phyloP scores from a whole-genome alignment of 1,140 invertebrate genomes.

The Solenopsis invicta region DNA sequence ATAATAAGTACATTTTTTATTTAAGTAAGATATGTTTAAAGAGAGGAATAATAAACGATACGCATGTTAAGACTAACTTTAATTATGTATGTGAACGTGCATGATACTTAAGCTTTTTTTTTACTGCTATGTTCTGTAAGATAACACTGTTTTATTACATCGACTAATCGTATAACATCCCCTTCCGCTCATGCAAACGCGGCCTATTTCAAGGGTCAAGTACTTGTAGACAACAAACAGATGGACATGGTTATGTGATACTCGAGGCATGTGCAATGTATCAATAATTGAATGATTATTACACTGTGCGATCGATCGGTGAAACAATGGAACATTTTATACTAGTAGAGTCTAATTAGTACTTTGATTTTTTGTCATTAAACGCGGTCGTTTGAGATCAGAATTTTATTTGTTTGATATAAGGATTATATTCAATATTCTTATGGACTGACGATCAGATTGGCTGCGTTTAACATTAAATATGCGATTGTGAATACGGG shows the following conservation, averaged over 20 bases:
- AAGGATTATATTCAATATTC: not conserved
- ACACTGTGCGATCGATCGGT: constrained; percentile 61
- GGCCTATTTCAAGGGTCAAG: constrained; percentile 69
- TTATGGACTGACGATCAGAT: not conserved
- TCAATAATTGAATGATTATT: constrained; percentile 65
- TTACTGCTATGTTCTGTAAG: not conserved
- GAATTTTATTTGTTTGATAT: constrained; percentile 6
- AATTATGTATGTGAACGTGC: constrained; percentile 23
- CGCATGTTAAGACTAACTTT: constrained; percentile 12
- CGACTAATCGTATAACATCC: constrained; percentile 28
- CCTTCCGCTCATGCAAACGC: constrained; percentile 55
- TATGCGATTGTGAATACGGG: not conserved
- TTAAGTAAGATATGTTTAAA: not conserved
- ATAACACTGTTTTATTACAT: constrained; percentile 27
- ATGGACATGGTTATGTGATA: not conserved
- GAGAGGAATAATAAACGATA: not conserved
- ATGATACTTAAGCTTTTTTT: constrained; percentile 8
- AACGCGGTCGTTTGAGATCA: constrained; percentile 6
- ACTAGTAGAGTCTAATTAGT: constrained; percentile 29
- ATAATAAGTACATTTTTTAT: constrained; percentile 25
- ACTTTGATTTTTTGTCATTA: constrained; percentile 28
- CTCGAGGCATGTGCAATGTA: constrained; percentile 38
- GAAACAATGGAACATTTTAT: constrained; percentile 64
- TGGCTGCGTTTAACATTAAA: constrained; percentile 27
- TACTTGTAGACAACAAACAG: constrained; percentile 31